Evolutionary conservation across 2,888 invertebrate genomes (phyloP).

Genomic region (Rapana venosa): DNA sequence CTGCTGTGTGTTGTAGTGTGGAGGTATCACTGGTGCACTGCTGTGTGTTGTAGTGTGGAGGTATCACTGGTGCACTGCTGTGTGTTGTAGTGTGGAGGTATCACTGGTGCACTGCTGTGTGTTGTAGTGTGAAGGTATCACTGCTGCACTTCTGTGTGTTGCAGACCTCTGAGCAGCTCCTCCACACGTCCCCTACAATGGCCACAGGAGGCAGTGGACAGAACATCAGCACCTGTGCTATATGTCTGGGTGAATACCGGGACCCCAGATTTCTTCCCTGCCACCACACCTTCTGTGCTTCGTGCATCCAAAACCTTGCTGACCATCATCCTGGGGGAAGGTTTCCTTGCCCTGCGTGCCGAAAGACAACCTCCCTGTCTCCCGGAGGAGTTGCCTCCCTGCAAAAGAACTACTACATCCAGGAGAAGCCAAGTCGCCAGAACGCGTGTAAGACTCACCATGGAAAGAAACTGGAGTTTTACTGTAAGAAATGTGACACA

Average conservation of each 20-base stretch:
- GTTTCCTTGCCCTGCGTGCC: not conserved
- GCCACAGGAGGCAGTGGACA: not conserved
- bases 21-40: too few species aligned
- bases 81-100: too few species aligned
- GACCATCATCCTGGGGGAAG: not conserved
- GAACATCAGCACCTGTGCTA: not conserved
- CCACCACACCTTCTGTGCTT: not conserved
- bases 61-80: too few species aligned
- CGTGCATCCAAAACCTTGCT: not conserved
- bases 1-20: too few species aligned
- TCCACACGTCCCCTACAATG: not conserved
- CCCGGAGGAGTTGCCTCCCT: not conserved
- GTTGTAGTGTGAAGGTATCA: too few species aligned
- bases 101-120: too few species aligned
- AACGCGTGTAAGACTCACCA: not conserved
- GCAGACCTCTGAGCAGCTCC: not conserved
- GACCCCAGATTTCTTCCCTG: constrained; percentile 4
- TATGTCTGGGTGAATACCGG: not conserved
- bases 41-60: too few species aligned
- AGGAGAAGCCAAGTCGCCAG: not conserved
- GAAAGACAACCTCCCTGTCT: not conserved
- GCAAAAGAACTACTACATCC: not conserved
- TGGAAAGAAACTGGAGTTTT: not conserved
- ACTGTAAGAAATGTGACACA: not conserved
- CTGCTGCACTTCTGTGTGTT: not conserved